phyloP scores from a whole-genome alignment of 1,140 invertebrate genomes.

The Papilio dardanus region DNA sequence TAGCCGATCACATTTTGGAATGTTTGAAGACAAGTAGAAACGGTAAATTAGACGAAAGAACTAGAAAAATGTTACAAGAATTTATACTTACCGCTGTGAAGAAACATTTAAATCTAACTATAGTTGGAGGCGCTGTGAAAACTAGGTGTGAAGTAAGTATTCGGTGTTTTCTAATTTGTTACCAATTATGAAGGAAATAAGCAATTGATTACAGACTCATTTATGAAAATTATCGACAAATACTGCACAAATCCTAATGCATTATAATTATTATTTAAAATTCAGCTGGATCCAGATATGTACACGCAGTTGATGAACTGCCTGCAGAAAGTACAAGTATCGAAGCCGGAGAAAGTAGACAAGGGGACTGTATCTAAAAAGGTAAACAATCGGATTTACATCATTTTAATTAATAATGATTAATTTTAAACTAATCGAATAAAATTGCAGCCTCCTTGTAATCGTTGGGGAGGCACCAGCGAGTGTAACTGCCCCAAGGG shows the following conservation, averaged over 20 bases:
- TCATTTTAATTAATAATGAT: slow-evolving; percentile 18
- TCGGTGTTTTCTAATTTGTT: not conserved
- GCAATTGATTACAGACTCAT: too few species aligned
- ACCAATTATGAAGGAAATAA: too few species aligned
- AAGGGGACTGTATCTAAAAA: slow-evolving; percentile 63
- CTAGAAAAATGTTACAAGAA: slow-evolving; percentile 63
- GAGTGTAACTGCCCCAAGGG: slow-evolving; percentile 74
- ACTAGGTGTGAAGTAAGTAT: slow-evolving; percentile 71
- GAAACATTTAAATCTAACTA: slow-evolving; percentile 72
- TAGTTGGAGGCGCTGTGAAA: slow-evolving; percentile 75
- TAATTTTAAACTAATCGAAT: not conserved
- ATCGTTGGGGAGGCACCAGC: slow-evolving; percentile 59
- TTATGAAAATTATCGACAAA: too few species aligned
- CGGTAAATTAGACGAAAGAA: slow-evolving; percentile 65
- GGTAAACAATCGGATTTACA: slow-evolving; percentile 43
- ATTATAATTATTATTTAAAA: not conserved
- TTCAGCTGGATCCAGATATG: slow-evolving; percentile 69
- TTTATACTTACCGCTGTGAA: slow-evolving; percentile 68
- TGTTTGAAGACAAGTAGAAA: slow-evolving; percentile 69
- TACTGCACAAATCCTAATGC: too few species aligned
- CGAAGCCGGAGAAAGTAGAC: slow-evolving; percentile 54
- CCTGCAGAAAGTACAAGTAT: slow-evolving; percentile 59
- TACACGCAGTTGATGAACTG: slow-evolving; percentile 71
- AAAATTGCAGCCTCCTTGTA: slow-evolving; percentile 58
- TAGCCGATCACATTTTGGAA: slow-evolving; percentile 60